These are phyloP conservation scores for Cheilosia soror DNA, from an alignment of 2,888 invertebrate species.

Conservation along the genomic window DNA sequence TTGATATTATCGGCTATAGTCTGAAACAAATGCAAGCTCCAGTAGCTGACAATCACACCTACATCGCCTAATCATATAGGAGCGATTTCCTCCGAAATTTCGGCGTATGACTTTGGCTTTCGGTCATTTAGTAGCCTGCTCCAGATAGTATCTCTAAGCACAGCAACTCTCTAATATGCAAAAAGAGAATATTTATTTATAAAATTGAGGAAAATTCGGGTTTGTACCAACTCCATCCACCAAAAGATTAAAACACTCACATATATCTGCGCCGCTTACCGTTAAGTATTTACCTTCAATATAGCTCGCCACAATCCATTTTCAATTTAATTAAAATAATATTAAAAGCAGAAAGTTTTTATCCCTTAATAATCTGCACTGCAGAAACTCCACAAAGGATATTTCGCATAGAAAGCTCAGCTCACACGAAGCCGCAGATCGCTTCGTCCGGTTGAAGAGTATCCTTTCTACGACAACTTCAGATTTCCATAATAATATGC, in stretches of 20 bases:
- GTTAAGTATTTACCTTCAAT: slow-evolving; percentile 14
- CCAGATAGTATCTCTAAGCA: too few relatives aligned
- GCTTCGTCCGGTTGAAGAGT: slow-evolving; percentile 29
- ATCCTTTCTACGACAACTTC: slow-evolving; percentile 55
- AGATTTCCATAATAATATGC: slow-evolving; percentile 71
- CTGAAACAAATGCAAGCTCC: too few relatives aligned
- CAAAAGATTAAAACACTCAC: background rate
- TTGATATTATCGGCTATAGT: too few relatives aligned
- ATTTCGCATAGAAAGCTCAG: background rate
- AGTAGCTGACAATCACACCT: too few relatives aligned
- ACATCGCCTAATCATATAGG: too few relatives aligned
- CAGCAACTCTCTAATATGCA: too few relatives aligned
- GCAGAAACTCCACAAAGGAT: slow-evolving; percentile 36
- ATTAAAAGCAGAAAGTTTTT: slow-evolving; percentile 48
- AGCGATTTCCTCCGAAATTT: too few relatives aligned
- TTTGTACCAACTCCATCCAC: too few relatives aligned
- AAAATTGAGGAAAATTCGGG: too few relatives aligned
- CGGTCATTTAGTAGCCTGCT: too few relatives aligned
- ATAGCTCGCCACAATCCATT: slow-evolving; percentile 4
- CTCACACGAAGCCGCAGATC: slow-evolving; percentile 6
- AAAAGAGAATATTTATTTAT: too few relatives aligned
- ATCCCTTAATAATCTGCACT: slow-evolving; percentile 61
- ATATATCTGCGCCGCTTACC: background rate
- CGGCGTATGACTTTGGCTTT: too few relatives aligned
- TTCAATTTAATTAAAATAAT: slow-evolving; percentile 70